A percentile compares a stretch with the other conserved stretches of the same genome.
phyloP scores from a whole-genome alignment of 1,140 invertebrate genomes.

The Ptiloglossa arizonensis region DNA sequence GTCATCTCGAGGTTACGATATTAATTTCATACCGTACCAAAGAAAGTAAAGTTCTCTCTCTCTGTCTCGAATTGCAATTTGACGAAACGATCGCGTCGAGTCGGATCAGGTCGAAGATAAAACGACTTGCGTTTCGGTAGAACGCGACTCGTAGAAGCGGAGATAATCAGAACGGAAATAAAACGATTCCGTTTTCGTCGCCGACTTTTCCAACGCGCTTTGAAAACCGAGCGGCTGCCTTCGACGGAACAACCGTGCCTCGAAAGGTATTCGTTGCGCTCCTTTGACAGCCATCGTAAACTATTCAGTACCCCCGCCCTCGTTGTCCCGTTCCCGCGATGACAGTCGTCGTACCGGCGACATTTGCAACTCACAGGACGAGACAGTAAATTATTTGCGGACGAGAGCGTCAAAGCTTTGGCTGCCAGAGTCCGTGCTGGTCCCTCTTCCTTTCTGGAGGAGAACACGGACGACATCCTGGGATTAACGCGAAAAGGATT shows the following conservation, averaged over 20 bases:
- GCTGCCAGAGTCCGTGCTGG: background rate
- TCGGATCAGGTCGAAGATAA: too few relatives aligned
- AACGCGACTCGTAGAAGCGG: background rate
- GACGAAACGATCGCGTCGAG: too few relatives aligned
- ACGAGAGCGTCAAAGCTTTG: conserved; percentile 38
- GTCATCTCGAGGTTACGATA: too few relatives aligned
- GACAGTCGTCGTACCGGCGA: conserved; percentile 2
- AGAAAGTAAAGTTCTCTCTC: too few relatives aligned
- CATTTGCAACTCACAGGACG: conserved; percentile 50
- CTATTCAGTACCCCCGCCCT: conserved; percentile 19
- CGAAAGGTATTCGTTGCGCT: background rate
- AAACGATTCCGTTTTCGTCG: conserved; percentile 4
- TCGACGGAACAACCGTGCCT: background rate
- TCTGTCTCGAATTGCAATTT: too few relatives aligned
- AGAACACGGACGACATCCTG: background rate
- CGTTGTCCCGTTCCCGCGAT: too few relatives aligned
- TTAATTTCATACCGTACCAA: too few relatives aligned
- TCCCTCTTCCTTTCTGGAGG: background rate
- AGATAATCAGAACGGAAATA: background rate
- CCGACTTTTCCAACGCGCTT: background rate
- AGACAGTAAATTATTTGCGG: conserved; percentile 54
- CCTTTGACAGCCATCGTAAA: conserved; percentile 40
- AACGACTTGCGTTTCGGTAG: background rate
- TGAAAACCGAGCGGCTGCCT: background rate
- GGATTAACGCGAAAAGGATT: conserved; percentile 2